Evolutionary conservation across 2,888 invertebrate species (phyloP).

Genomic region (Brenthis daphne): DNA sequence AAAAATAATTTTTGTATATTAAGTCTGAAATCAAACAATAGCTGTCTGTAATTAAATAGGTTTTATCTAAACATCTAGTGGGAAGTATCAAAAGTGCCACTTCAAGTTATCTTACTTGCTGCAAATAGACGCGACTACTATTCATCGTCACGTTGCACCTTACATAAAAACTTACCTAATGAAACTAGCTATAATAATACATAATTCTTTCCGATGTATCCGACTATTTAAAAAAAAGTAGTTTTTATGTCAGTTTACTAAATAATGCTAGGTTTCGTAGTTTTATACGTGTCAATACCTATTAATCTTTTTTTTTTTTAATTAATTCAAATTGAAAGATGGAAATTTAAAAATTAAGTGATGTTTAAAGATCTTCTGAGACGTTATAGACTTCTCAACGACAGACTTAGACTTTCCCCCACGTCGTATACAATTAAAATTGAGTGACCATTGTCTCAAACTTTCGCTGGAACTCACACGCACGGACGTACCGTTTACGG

Average conservation of each 20-base stretch:
- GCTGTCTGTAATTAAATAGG: background rate
- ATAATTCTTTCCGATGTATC: background rate
- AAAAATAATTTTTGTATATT: no score
- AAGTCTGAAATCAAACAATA: background rate
- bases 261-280: background rate
- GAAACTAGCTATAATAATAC: background rate
- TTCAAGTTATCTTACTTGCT: slow-evolving; percentile 20
- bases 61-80: slow-evolving; percentile 1
- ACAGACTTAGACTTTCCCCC: slow-evolving; percentile 56
- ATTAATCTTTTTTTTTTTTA: background rate
- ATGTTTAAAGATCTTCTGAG: background rate
- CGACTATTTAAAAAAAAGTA: background rate
- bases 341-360: no score
- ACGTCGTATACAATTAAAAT: slow-evolving; percentile 52
- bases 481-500: slow-evolving; percentile 46
- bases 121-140: slow-evolving; percentile 1
- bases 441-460: slow-evolving; percentile 59
- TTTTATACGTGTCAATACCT: no score
- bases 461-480: slow-evolving; percentile 59
- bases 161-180: slow-evolving; percentile 1
- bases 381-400: slow-evolving; percentile 12
- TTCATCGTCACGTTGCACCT: background rate
- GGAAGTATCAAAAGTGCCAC: slow-evolving; percentile 18
- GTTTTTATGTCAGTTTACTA: background rate
- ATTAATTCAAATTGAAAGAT: background rate